These are phyloP conservation scores for Mustelus asterias DNA, from an alignment of 2,113 vertebrate species.

Conservation along the genomic window DNA sequence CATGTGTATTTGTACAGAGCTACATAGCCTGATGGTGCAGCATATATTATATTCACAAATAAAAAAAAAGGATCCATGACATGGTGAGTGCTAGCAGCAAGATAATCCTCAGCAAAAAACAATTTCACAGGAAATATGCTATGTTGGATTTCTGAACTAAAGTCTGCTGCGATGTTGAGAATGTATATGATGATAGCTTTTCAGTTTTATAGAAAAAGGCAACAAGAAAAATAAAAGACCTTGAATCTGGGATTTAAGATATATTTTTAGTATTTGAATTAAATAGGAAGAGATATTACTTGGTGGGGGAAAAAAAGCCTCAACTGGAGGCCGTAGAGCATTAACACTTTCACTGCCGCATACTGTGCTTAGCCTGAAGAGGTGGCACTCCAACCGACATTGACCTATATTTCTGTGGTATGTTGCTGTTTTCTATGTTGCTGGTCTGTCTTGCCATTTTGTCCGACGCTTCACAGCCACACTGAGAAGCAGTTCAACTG, in stretches of 20 bases:
- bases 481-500: neutral
- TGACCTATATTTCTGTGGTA: neutral
- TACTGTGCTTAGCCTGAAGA: too few relatives aligned
- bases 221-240: neutral
- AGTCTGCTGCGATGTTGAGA: neutral
- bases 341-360: neutral
- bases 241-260: neutral
- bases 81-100: neutral
- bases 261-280: neutral
- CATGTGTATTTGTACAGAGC: constrained; percentile 8
- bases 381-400: neutral
- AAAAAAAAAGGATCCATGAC: neutral
- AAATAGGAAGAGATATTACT: neutral
- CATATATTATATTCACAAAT: neutral
- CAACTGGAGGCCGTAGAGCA: neutral
- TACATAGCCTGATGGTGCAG: neutral
- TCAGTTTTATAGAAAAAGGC: neutral
- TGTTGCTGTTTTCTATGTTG: neutral
- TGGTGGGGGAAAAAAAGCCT: neutral
- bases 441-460: neutral
- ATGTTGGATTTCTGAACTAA: neutral
- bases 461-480: neutral
- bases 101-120: constrained; percentile 5
- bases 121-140: neutral
- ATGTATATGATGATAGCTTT: neutral